phyloP scores from a whole-genome alignment of 2,113 vertebrate species.

The Varanus komodoensis region DNA sequence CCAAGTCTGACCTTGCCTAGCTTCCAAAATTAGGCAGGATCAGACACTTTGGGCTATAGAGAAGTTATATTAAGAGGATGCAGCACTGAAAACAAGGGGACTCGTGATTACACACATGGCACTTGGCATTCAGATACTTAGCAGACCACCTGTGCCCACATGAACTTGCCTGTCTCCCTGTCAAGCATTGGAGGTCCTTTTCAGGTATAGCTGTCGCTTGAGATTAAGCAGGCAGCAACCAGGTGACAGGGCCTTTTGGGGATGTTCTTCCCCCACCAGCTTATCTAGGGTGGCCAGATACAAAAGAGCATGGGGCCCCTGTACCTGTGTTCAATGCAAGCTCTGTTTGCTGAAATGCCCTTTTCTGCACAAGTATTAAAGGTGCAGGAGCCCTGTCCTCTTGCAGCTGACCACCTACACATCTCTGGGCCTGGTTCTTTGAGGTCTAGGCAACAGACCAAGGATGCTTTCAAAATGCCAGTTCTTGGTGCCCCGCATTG shows the following conservation, averaged over 20 bases:
- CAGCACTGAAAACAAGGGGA: background rate
- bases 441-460: background rate
- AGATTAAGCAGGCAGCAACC: background rate
- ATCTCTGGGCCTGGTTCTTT: background rate
- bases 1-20: no score
- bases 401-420: background rate
- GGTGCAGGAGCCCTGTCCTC: background rate
- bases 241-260: background rate
- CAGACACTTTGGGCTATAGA: no score
- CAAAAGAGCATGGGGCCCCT: background rate
- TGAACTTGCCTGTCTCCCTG: background rate
- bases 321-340: no score
- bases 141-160: background rate
- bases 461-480: background rate
- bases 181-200: background rate
- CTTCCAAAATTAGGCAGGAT: no score
- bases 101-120: background rate
- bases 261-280: no score
- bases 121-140: background rate
- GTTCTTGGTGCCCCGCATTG: background rate
- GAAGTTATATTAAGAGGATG: no score
- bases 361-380: background rate
- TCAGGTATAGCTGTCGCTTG: background rate
- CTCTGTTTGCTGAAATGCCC: background rate
- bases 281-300: no score